Percentiles rank a stretch among this genome's conserved stretches.
Evolutionary conservation across 2,113 vertebrate species (phyloP).

Genomic region (Gymnarchus niloticus): DNA sequence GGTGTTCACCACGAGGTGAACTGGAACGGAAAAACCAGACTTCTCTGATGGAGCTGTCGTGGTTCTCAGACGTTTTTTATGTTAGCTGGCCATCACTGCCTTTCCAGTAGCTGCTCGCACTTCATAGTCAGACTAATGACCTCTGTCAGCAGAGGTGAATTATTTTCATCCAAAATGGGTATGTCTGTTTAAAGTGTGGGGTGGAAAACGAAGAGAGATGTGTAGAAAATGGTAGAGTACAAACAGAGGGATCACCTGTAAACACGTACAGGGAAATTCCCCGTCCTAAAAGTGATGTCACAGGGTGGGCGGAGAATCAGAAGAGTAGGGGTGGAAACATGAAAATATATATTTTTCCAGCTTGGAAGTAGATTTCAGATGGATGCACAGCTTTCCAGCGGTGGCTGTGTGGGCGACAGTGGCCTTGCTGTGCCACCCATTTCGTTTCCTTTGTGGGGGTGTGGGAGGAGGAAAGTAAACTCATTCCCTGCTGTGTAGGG

Average conservation of each 20-base stretch:
- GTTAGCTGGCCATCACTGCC: neutral
- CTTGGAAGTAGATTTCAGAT: neutral
- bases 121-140: neutral
- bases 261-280: neutral
- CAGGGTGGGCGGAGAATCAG: neutral
- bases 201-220: neutral
- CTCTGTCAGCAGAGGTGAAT: neutral
- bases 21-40: conserved; percentile 42
- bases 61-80: neutral
- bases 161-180: neutral
- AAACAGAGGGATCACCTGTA: neutral
- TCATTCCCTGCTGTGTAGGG: conserved; percentile 42
- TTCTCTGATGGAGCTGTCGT: conserved; percentile 20
- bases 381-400: neutral
- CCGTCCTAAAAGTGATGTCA: neutral
- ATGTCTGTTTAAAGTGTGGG: neutral
- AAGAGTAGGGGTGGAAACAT: neutral
- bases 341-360: neutral
- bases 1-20: conserved; percentile 55
- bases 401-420: neutral
- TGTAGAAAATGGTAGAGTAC: neutral
- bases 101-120: neutral
- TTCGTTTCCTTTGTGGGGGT: neutral
- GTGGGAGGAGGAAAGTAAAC: conserved; percentile 58
- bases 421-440: neutral